Base-by-base conservation (phyloP, 2,113 vertebrate genomes). In the Leucoraja erinaceus region DNA sequence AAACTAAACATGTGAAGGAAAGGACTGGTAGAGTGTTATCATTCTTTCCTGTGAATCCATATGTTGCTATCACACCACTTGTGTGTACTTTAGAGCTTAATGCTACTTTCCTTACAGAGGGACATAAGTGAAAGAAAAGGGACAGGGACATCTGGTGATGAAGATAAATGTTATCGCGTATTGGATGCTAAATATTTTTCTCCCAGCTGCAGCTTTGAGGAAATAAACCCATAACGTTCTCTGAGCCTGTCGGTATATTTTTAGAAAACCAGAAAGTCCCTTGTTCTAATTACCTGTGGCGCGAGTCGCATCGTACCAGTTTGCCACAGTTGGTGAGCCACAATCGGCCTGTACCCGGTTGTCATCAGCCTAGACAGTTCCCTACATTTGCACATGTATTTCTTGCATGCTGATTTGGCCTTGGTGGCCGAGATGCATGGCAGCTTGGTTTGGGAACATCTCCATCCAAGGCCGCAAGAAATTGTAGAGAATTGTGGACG, bases 271-370 rank as follows among this genome's bases (percentile, higher is more conserved):
- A 63, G n/a, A 88, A 88, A 63, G 61, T 63, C 83, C 83, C 83
- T 88, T 88, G 12, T 88, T 88, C 11, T 83, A 56, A 81, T 61
- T 56, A 84, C 81, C 79, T 84, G 81, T 59, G 22, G 22, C 28
- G 47, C 54, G 59, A 20, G 7, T 25, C 18, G 10, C 3, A 59
- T 83, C 56, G 79, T 54, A 28, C 4, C 81, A 59, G 54, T 84
- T 56, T 11, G 22, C 20, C 54, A 59, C 4, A 59, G 18, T 81
- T 18, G 4, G 6, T 54, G 78, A 54, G 38, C 38, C 76, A 38
- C 38, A 78, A 38, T 22, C 38, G 7, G 78, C 18, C 38, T 20
- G 20, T 38, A 38, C 22, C 38, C 38, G 20, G 77, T 14, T 7
- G 8, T 20, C 16, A 33, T 47, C 4, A 18, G 16, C 77, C 33